Evolutionary conservation across 1,140 invertebrate species (phyloP).

Genomic region (Papilio glaucus): DNA sequence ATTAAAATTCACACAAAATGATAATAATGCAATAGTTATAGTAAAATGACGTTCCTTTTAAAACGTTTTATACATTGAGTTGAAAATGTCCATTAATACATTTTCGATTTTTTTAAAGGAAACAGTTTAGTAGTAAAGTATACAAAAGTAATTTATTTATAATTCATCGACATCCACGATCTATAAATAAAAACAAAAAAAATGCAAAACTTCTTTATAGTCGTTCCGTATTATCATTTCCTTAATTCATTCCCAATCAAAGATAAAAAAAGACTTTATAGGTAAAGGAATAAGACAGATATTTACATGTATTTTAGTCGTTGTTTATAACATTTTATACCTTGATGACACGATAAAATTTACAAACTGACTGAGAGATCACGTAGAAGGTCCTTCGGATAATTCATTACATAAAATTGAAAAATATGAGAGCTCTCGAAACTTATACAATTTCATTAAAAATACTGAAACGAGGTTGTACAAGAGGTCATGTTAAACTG

Average conservation of each 20-base stretch:
- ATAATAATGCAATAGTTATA: no score
- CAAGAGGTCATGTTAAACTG: slow-evolving; percentile 29
- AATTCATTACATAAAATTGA: background rate
- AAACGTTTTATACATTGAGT: no score
- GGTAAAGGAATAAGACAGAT: background rate
- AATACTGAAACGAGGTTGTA: slow-evolving; percentile 21
- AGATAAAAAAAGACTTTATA: background rate
- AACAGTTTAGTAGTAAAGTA: no score
- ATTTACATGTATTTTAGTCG: background rate
- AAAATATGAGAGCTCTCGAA: background rate
- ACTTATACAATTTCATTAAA: background rate
- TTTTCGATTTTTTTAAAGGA: no score
- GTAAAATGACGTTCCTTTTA: no score
- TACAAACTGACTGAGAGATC: slow-evolving; percentile 5
- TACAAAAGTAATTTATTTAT: background rate
- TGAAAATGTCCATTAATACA: no score
- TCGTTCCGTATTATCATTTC: background rate
- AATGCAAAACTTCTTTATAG: background rate
- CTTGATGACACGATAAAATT: background rate
- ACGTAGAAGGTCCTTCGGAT: background rate
- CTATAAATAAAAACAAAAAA: slow-evolving; percentile 1
- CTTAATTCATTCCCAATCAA: background rate
- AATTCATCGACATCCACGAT: background rate
- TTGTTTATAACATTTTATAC: background rate
- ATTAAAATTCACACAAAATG: no score